phyloP scores from a whole-genome alignment of 2,113 vertebrate genomes.

The Apodemus sylvaticus region DNA sequence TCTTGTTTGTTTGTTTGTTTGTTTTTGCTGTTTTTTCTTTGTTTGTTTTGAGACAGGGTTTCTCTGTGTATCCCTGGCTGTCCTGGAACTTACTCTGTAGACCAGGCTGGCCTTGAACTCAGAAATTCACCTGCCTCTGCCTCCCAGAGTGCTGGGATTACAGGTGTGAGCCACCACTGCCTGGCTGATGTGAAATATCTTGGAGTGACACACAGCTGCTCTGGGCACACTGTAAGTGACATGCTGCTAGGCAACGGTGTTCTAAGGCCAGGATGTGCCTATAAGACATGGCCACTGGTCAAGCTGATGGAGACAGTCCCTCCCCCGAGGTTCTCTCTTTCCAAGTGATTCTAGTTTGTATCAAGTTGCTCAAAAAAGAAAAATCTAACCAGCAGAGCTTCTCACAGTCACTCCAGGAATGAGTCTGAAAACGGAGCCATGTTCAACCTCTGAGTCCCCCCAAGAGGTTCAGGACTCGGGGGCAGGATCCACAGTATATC shows the following conservation, averaged over 20 bases:
- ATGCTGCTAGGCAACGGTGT: neutral
- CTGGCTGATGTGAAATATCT: too few species aligned
- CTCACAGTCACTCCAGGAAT: too few species aligned
- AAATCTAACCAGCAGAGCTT: neutral
- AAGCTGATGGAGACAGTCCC: neutral
- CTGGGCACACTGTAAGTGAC: neutral
- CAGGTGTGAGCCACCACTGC: too few species aligned
- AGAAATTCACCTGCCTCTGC: too few species aligned
- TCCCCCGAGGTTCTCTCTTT: neutral
- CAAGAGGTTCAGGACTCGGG: neutral
- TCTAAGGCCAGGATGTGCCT: neutral
- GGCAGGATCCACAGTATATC: neutral
- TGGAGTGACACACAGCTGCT: neutral
- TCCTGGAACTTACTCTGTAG: too few species aligned
- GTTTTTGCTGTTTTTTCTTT: too few species aligned
- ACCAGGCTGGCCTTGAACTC: too few species aligned
- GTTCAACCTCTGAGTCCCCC: neutral
- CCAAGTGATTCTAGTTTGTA: neutral
- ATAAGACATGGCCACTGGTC: neutral
- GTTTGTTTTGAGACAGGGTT: too few species aligned
- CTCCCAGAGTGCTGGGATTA: too few species aligned
- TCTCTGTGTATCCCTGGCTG: too few species aligned
- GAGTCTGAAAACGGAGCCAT: neutral
- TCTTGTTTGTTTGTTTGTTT: too few species aligned
- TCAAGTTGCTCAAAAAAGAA: neutral